A percentile compares a stretch with the other conserved stretches of the same genome.
Evolutionary conservation across 1,140 invertebrate genomes (phyloP).

Genomic region (Drosophila kohkoa): DNA sequence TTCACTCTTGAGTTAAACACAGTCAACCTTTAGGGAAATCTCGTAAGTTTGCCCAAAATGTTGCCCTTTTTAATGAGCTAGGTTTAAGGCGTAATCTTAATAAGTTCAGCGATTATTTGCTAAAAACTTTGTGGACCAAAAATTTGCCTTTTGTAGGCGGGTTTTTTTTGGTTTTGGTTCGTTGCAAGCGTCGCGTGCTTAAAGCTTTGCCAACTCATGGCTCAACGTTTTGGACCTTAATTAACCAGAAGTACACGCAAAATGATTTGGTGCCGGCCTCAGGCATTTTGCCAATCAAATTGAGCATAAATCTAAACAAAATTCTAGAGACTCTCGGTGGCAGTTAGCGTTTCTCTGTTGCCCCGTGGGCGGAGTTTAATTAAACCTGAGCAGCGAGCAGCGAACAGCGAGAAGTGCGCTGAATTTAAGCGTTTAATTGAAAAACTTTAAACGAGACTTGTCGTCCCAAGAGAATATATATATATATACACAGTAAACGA

Average conservation of each 20-base stretch:
- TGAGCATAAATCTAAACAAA: slow-evolving; percentile 77
- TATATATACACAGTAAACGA: slow-evolving; percentile 21
- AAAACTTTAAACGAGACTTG: slow-evolving; percentile 66
- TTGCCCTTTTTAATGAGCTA: slow-evolving; percentile 8
- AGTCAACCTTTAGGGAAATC: not conserved
- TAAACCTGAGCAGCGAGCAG: slow-evolving; percentile 52
- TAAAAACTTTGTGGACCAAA: slow-evolving; percentile 7
- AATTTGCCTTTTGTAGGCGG: slow-evolving; percentile 15
- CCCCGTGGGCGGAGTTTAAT: slow-evolving; percentile 63
- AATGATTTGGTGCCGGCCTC: slow-evolving; percentile 43
- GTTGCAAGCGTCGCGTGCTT: slow-evolving; percentile 25
- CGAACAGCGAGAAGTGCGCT: slow-evolving; percentile 33
- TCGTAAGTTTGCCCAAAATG: not conserved
- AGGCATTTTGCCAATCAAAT: slow-evolving; percentile 72
- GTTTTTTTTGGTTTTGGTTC: slow-evolving; percentile 6
- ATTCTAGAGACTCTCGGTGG: slow-evolving; percentile 45
- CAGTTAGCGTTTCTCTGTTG: slow-evolving; percentile 17
- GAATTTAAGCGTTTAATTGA: slow-evolving; percentile 77
- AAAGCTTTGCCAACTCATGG: slow-evolving; percentile 3
- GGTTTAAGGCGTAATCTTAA: slow-evolving; percentile 18
- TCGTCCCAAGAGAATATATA: slow-evolving; percentile 33
- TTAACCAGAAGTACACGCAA: slow-evolving; percentile 49
- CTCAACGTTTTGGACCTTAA: slow-evolving; percentile 20
- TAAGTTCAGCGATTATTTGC: slow-evolving; percentile 34
- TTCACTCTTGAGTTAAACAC: slow-evolving; percentile 1